Evolutionary conservation across 1,140 invertebrate species (phyloP), one percentile per base, ranked within the genome.

Genomic region (Plectus sambesii): DNA sequence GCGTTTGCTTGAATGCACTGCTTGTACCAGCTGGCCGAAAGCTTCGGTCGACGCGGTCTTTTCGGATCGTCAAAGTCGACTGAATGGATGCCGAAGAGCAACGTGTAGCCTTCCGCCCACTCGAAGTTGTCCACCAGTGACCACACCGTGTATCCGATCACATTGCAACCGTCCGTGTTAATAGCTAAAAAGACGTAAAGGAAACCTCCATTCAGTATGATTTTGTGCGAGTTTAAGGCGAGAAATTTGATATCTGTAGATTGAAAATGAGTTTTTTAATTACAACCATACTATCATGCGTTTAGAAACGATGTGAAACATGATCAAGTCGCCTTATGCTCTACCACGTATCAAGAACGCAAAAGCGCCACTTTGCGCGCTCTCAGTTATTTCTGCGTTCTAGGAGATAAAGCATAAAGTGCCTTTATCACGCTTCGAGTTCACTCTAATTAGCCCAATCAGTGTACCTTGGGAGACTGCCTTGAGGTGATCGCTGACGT

Each of bases 61-160:
- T 56, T 46, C 15, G 30, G 42, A 35, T 33, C 35, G 5, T 53
- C 30, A 25, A 52, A 49, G 30, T 56, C 43, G 12, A 56, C 51
- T 12, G 42, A 42, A 36, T 54, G 39, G 15, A 59, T 39, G 23
- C 57, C 57, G n/a, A 59, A 58, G 9, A 22, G 39, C 5, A 39
- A 20, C 27, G 51, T 58, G 53, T 69, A 73, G 8, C 72, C 73
- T 27, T 55, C 62, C 1, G 67, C 65, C 82, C 83, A 86, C 69
- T 86, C 83, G 63, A 84, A 84, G 66, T 83, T 85, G 51, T 85
- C 83, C 54, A 85, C 70, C 0, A 86, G 63, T 51, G 79, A 80
- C 82, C 83, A 85, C 35, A 77, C 72, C 0, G 79, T 77, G 57
- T 84, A 85, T 0, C 74, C 79, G 12, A 71, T 64, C 0, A 85